phyloP scores from a whole-genome alignment of 2,888 invertebrate species.

The Dexiosoma caninum region DNA sequence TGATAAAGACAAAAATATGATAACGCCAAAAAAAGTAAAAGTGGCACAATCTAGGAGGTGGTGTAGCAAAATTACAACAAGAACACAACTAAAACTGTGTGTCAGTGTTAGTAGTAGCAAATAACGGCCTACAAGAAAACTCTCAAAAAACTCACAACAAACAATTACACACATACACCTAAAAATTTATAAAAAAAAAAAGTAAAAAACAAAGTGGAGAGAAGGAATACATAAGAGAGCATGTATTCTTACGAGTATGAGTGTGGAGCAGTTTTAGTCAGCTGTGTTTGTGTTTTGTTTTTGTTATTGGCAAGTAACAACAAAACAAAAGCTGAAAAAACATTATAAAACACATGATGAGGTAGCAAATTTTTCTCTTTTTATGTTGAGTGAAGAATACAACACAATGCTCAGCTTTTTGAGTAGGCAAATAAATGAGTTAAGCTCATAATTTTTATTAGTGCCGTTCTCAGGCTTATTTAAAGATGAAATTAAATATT shows the following conservation, averaged over 20 bases:
- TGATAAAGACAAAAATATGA: conserved; percentile 3
- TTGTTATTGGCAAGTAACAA: conserved; percentile 1
- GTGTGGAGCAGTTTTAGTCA: conserved; percentile 21
- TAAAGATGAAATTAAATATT: no score
- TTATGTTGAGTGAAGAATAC: no score
- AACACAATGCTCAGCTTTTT: no score
- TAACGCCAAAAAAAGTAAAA: conserved; percentile 25
- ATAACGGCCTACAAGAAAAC: conserved; percentile 37
- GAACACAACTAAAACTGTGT: conserved; percentile 45
- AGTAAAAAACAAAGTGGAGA: background rate
- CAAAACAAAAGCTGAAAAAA: background rate
- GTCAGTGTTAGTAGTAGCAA: conserved; percentile 56
- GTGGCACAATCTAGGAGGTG: conserved; percentile 59
- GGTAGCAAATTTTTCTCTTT: background rate
- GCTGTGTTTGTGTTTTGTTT: conserved; percentile 36
- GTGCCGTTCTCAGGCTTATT: no score
- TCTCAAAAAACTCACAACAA: background rate
- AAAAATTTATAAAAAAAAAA: background rate
- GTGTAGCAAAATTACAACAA: conserved; percentile 11
- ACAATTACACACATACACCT: background rate
- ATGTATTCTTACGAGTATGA: conserved; percentile 18
- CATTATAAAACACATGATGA: conserved; percentile 21
- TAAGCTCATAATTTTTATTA: no score
- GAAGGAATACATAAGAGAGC: background rate
- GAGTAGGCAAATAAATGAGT: no score